Evolutionary conservation across 2,888 invertebrate genomes (phyloP).

Genomic region (Dynastes tityus): DNA sequence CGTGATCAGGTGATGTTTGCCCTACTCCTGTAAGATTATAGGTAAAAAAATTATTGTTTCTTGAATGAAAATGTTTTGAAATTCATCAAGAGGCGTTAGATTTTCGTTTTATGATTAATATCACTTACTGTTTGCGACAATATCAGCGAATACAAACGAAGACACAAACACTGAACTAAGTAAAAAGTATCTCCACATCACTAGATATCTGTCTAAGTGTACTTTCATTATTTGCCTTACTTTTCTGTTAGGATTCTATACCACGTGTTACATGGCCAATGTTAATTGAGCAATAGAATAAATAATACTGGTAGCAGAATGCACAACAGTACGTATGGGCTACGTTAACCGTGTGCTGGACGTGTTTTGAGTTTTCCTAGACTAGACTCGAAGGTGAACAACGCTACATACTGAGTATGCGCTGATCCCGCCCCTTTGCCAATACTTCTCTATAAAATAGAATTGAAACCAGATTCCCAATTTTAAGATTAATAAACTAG

Average conservation of each 20-base stretch:
- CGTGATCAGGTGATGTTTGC: constrained; percentile 48
- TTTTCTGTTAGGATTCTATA: neutral
- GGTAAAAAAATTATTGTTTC: neutral
- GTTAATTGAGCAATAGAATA: constrained; percentile 37
- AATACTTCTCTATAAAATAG: constrained; percentile 20
- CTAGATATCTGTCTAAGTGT: constrained; percentile 37
- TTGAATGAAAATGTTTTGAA: constrained; percentile 15
- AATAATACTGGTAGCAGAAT: constrained; percentile 25
- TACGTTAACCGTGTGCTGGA: constrained; percentile 9
- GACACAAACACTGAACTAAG: constrained; percentile 51
- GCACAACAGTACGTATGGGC: neutral
- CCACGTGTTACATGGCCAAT: constrained; percentile 40
- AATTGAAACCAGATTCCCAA: constrained; percentile 15
- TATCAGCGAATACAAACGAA: constrained; percentile 41
- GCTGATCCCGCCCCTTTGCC: constrained; percentile 45
- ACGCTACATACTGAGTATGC: constrained; percentile 32
- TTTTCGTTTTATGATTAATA: neutral
- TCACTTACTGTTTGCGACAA: constrained; percentile 41
- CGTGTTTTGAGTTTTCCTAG: constrained; percentile 41
- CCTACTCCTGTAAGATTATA: neutral
- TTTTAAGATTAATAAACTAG: constrained; percentile 25
- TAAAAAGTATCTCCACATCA: constrained; percentile 51
- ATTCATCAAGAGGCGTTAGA: neutral
- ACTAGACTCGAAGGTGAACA: constrained; percentile 33
- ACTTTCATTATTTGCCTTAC: constrained; percentile 37